A percentile compares a stretch with the other conserved stretches of the same genome.
Conservation (phyloP, 2,113 vertebrate species). For the Colius striatus region DNA sequence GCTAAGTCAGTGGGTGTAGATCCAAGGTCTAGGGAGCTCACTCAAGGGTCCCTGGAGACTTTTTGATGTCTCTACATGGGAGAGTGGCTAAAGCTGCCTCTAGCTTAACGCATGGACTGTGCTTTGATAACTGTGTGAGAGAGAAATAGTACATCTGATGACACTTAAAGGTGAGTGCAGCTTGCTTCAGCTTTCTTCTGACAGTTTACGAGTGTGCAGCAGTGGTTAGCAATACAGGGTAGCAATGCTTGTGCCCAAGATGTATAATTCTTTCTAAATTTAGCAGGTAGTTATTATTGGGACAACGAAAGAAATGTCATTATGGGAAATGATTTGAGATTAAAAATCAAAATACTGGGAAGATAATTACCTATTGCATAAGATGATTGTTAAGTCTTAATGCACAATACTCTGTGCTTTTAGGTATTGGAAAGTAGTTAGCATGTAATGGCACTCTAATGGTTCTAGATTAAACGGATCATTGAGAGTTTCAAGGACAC, state of each 20-base stretch:
- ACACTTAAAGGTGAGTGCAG: neutral
- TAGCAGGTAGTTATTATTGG: neutral
- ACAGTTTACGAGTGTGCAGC: neutral
- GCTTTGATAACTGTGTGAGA: neutral
- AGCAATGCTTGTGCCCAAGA: neutral
- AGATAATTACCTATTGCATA: neutral
- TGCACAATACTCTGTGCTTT: neutral
- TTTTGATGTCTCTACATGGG: neutral
- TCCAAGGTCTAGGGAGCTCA: neutral
- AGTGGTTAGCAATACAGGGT: neutral
- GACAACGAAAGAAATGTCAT: neutral
- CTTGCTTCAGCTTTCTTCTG: neutral
- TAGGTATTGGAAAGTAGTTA: constrained; percentile 24
- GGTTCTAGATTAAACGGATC: neutral
- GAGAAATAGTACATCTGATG: neutral
- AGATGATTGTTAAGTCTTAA: neutral
- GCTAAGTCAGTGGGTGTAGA: neutral
- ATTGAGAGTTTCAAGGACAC: neutral
- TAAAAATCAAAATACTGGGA: constrained; percentile 31
- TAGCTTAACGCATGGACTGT: neutral
- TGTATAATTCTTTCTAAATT: neutral
- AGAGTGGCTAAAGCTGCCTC: neutral
- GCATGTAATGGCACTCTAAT: neutral
- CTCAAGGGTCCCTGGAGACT: neutral
- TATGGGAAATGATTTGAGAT: neutral